Conservation (phyloP, 2,888 invertebrate genomes). For the Aelia acuminata region DNA sequence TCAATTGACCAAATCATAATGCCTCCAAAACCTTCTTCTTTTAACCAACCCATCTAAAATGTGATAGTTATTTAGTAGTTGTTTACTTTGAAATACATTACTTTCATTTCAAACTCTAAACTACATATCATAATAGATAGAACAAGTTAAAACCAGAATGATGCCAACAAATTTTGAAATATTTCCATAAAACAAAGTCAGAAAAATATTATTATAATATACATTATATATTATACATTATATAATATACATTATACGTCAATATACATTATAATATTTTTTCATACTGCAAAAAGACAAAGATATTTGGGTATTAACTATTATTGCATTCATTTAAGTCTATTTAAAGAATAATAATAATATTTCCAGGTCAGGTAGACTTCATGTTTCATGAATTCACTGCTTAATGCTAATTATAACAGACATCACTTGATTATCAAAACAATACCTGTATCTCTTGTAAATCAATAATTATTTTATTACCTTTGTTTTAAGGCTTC, state of each 20-base stretch:
- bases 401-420: too few relatives aligned
- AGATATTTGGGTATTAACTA: too few relatives aligned
- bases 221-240: too few relatives aligned
- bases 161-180: neutral
- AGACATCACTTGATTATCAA: too few relatives aligned
- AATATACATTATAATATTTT: too few relatives aligned
- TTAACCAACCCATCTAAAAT: slow-evolving; percentile 89
- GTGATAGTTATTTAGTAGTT: slow-evolving; percentile 17
- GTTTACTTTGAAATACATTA: neutral
- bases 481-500: slow-evolving; percentile 92
- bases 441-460: too few relatives aligned
- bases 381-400: too few relatives aligned
- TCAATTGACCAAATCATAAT: slow-evolving; percentile 98
- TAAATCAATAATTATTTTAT: neutral
- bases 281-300: too few relatives aligned
- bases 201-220: neutral
- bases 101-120: neutral
- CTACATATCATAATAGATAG: neutral
- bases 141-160: neutral
- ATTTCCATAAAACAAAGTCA: neutral
- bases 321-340: too few relatives aligned
- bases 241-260: too few relatives aligned
- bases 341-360: too few relatives aligned
- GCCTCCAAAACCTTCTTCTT: slow-evolving; percentile 94
- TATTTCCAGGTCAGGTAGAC: too few relatives aligned